Percentiles rank a stretch among this genome's conserved stretches.
phyloP scores from a whole-genome alignment of 2,888 invertebrate species.

The Mechanitis messenoides region DNA sequence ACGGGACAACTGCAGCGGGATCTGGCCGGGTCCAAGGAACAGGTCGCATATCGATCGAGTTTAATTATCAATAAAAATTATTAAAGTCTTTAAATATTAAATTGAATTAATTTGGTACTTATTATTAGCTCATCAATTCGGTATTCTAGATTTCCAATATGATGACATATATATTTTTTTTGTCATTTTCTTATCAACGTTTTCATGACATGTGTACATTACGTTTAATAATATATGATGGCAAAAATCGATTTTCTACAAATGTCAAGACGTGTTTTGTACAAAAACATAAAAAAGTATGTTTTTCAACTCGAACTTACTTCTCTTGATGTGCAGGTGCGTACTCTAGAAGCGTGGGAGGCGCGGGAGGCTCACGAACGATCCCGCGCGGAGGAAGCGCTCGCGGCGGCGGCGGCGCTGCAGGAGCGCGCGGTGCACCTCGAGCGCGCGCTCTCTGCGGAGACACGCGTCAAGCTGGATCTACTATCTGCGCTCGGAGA shows the following conservation, averaged over 20 bases:
- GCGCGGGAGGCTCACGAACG: conserved; percentile 43
- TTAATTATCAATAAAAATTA: background rate
- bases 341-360: conserved; percentile 50
- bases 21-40: conserved; percentile 45
- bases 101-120: too few species aligned
- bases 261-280: too few species aligned
- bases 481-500: conserved; percentile 97
- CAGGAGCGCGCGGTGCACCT: conserved; percentile 94
- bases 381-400: conserved; percentile 75
- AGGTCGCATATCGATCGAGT: conserved; percentile 37
- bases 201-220: too few species aligned
- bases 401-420: conserved; percentile 72
- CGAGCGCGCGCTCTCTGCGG: conserved; percentile 95
- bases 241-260: too few species aligned
- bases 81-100: too few species aligned
- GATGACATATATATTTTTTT: too few species aligned
- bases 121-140: too few species aligned
- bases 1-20: conserved; percentile 46
- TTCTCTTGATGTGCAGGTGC: conserved; percentile 33
- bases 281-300: background rate
- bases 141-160: too few species aligned
- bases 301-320: background rate
- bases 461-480: conserved; percentile 98
- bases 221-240: too few species aligned
- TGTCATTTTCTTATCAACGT: too few species aligned